Percentiles rank a stretch among this genome's conserved stretches.
Evolutionary conservation across 2,113 vertebrate species (phyloP).

Genomic region (Oceanites oceanicus): DNA sequence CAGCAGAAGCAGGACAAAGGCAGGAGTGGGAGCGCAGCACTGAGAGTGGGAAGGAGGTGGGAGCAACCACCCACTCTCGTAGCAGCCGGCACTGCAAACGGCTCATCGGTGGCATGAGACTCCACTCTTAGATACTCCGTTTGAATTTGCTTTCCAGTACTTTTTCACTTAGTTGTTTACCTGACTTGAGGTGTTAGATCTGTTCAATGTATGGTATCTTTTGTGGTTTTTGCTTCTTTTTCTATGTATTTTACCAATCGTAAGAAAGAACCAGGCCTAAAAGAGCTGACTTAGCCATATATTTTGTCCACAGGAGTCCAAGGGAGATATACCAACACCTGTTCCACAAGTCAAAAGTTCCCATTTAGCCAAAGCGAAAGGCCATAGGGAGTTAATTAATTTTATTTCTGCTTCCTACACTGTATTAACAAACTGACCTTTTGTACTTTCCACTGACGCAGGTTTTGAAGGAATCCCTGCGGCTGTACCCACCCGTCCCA

Average conservation of each 20-base stretch:
- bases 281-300: not conserved
- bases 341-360: not conserved
- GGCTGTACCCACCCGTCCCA: conserved; percentile 81
- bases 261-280: not conserved
- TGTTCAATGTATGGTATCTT: not conserved
- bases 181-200: not conserved
- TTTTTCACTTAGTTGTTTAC: not conserved
- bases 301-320: not conserved
- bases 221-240: not conserved
- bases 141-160: not conserved
- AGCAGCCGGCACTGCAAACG: not conserved
- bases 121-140: not conserved
- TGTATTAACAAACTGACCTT: not conserved
- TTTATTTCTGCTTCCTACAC: not conserved
- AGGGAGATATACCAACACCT: not conserved
- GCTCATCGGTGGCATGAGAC: not conserved
- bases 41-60: not conserved
- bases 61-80: not conserved
- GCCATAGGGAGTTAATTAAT: not conserved
- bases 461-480: conserved; percentile 90
- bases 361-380: not conserved
- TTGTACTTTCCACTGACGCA: not conserved
- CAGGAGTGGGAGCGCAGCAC: not conserved
- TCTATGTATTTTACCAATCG: not conserved
- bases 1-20: conserved; percentile 24